A percentile compares a stretch with the other conserved stretches of the same genome.
Conservation (phyloP, 2,888 invertebrate species). For the Abrostola triplasia region DNA sequence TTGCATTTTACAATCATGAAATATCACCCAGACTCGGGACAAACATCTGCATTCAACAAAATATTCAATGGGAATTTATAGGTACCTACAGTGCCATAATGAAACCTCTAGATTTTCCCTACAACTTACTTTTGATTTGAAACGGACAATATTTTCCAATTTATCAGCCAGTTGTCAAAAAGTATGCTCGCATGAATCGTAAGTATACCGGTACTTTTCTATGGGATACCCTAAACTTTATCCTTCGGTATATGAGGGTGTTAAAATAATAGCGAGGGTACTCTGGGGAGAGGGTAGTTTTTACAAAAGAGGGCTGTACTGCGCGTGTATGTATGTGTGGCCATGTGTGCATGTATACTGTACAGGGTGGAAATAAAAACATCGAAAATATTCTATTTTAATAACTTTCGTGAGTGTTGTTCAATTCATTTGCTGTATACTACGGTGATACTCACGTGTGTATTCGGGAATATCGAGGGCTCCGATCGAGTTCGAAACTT, state of each 20-base stretch:
- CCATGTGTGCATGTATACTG: not conserved
- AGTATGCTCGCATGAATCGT: slow-evolving; percentile 12
- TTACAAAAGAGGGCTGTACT: slow-evolving; percentile 44
- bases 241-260: slow-evolving; percentile 65
- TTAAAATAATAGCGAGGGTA: slow-evolving; percentile 72
- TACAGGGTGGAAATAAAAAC: slow-evolving; percentile 18
- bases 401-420: too few species aligned
- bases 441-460: too few species aligned
- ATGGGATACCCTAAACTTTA: slow-evolving; percentile 39
- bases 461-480: too few species aligned
- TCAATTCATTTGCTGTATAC: too few species aligned
- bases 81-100: too few species aligned
- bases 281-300: slow-evolving; percentile 47
- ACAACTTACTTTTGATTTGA: not conserved
- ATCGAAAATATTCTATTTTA: too few species aligned
- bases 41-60: too few species aligned
- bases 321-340: slow-evolving; percentile 1
- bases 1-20: too few species aligned
- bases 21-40: too few species aligned
- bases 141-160: not conserved
- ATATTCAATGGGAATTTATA: too few species aligned
- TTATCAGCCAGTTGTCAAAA: not conserved
- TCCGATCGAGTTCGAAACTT: too few species aligned
- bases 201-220: slow-evolving; percentile 24
- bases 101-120: not conserved